phyloP scores from a whole-genome alignment of 1,140 invertebrate genomes.

The Lepidurus couesii region DNA sequence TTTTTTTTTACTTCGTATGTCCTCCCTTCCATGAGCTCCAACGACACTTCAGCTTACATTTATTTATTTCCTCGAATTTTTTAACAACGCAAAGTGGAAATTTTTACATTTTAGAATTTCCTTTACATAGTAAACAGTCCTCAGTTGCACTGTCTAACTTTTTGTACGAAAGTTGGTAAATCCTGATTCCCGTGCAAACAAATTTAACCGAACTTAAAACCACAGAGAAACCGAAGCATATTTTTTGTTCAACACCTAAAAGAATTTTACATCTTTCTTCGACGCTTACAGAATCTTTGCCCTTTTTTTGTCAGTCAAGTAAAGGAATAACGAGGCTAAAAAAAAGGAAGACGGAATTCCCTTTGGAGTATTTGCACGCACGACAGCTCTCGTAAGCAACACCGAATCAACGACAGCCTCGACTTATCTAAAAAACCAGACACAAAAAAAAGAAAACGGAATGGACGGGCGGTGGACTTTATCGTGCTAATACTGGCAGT shows the following conservation, averaged over 20 bases:
- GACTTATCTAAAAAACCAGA: not conserved
- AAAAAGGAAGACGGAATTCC: not conserved
- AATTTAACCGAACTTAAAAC: no score
- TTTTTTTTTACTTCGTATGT: no score
- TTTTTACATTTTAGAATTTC: no score
- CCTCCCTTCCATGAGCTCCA: no score
- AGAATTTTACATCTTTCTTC: not conserved
- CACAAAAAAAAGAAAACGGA: not conserved
- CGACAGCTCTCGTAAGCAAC: constrained; percentile 17
- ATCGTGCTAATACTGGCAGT: not conserved
- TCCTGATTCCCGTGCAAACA: no score
- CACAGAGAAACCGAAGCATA: no score
- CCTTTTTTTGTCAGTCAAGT: not conserved
- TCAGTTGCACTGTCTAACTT: no score
- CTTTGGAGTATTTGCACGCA: constrained; percentile 13
- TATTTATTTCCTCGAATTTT: no score
- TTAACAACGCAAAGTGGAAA: no score
- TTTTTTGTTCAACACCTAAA: not conserved
- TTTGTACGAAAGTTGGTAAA: no score
- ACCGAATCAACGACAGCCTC: constrained; percentile 8
- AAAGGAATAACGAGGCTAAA: not conserved
- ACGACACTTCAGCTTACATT: no score
- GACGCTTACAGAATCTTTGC: not conserved
- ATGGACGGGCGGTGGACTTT: not conserved
- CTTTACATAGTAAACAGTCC: no score